phyloP scores from a whole-genome alignment of 2,888 invertebrate species.

The Chrysina gloriosa region DNA sequence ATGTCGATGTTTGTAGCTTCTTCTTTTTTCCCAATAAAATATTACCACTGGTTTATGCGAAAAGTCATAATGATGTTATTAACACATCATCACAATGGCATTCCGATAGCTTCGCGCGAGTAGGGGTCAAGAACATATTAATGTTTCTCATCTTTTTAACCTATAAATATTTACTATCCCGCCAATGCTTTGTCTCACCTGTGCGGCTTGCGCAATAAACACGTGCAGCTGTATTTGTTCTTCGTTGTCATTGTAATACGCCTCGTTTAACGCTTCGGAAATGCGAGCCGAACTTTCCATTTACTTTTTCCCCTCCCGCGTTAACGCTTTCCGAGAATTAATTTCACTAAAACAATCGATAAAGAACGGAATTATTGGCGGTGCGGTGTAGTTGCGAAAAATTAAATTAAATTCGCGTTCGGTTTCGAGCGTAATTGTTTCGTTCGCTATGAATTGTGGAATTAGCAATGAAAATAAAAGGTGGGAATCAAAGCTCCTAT shows the following conservation, averaged over 20 bases:
- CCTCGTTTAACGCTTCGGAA: not conserved
- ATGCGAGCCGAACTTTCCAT: not conserved
- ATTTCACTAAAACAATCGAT: slow-evolving; percentile 16
- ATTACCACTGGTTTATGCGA: too few species aligned
- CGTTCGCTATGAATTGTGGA: too few species aligned
- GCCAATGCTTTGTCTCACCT: slow-evolving; percentile 18
- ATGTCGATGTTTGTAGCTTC: too few species aligned
- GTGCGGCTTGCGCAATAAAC: slow-evolving; percentile 13
- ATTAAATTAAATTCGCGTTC: not conserved
- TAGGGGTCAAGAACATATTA: slow-evolving; percentile 18
- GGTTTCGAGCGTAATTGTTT: not conserved
- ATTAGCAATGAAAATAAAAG: too few species aligned
- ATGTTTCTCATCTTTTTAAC: not conserved
- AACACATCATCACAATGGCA: not conserved
- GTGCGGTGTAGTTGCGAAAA: not conserved
- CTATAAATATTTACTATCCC: slow-evolving; percentile 22
- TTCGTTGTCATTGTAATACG: not conserved
- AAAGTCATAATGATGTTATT: not conserved
- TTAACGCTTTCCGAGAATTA: slow-evolving; percentile 12
- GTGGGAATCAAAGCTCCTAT: too few species aligned
- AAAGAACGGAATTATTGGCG: not conserved
- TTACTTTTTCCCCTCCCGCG: not conserved
- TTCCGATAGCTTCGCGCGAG: not conserved
- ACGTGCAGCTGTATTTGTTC: not conserved
- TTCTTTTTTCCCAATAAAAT: too few species aligned